Evolutionary conservation across 1,140 invertebrate genomes (phyloP).

Genomic region (Pseudoatta argentina): DNA sequence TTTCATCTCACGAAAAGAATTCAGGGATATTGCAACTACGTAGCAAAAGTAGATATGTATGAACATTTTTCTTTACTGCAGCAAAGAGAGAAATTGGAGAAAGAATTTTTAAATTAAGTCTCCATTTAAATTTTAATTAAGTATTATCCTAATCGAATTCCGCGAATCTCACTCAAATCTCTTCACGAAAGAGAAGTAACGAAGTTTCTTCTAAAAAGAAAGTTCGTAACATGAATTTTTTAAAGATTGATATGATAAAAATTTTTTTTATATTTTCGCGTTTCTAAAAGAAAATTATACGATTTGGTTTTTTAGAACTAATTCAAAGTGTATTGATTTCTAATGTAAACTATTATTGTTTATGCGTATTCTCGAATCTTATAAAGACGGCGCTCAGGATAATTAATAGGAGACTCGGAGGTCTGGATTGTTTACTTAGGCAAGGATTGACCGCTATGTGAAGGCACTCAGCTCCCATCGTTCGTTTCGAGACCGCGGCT

Average conservation of each 20-base stretch:
- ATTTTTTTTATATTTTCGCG: neutral
- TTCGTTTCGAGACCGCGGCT: slow-evolving; percentile 45
- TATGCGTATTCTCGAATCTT: neutral
- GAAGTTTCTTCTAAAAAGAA: neutral
- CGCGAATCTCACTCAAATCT: slow-evolving; percentile 7
- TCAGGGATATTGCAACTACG: neutral
- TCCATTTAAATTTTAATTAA: slow-evolving; percentile 46
- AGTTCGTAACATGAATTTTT: neutral
- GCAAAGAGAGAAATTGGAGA: neutral
- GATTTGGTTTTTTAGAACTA: too few relatives aligned
- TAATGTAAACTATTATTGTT: neutral
- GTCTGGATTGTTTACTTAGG: slow-evolving; percentile 72
- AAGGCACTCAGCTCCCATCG: slow-evolving; percentile 71
- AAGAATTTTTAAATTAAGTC: slow-evolving; percentile 34
- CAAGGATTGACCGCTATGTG: slow-evolving; percentile 74
- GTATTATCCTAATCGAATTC: slow-evolving; percentile 24
- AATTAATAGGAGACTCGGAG: slow-evolving; percentile 75
- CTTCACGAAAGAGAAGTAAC: slow-evolving; percentile 9
- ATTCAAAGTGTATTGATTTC: neutral
- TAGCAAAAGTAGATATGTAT: slow-evolving; percentile 6
- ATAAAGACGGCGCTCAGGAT: slow-evolving; percentile 58
- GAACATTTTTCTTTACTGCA: neutral
- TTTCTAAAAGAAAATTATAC: neutral
- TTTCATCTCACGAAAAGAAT: slow-evolving; percentile 31
- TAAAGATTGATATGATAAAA: neutral